Base-by-base conservation (phyloP, 2,113 vertebrate genomes). In the Eclectus roratus region DNA sequence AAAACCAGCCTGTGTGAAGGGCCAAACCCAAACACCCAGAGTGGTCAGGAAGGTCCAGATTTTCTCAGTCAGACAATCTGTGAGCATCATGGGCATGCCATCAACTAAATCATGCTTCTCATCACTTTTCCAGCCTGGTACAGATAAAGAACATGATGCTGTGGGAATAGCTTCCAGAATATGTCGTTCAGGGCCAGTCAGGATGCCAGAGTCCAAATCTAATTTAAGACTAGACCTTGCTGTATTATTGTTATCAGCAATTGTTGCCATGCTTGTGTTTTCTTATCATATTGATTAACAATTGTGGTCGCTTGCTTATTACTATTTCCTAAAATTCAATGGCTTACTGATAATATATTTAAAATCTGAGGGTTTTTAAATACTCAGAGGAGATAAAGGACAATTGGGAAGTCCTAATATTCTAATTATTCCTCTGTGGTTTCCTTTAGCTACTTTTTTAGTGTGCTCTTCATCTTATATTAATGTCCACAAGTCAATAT, bases 401-500 rank as follows among this genome's bases (percentile, higher is more conserved):
- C 39, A 60, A 50, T 80, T 93, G 85, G 71, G 63, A 93, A 90
- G 17, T 72, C 21, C 23, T 81, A 89, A 71, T 25, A 74, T 71
- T 46, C 49, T 70, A 89, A 87, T 81, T 89, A 87, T 79, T 88
- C 68, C 64, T 74, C 39, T 74, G 69, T 91, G 93, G 83, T 61
- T 92, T 92, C 60, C 64, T 88, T 92, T 68, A 89, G 52, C 13
- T 91, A 68, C n/a, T 47, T 92, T 90, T 92, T 92, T 69, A 93
- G 52, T 61, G 61, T 80, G 18, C 19, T 64, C 17, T 91, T 96
- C 31, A 64, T 96, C 56, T 86, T 89, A 71, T 76, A 93, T 52
- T 89, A 68, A 91, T 52, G 69, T 68, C 55, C 29, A 71, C 60
- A 91, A 95, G 93, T 94, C 91, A 84, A 88, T 96, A 89, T 41